A percentile compares a stretch with the other conserved stretches of the same genome.
These are phyloP conservation scores for Battus philenor DNA, from an alignment of 1,140 invertebrate genomes.

Conservation along the genomic window DNA sequence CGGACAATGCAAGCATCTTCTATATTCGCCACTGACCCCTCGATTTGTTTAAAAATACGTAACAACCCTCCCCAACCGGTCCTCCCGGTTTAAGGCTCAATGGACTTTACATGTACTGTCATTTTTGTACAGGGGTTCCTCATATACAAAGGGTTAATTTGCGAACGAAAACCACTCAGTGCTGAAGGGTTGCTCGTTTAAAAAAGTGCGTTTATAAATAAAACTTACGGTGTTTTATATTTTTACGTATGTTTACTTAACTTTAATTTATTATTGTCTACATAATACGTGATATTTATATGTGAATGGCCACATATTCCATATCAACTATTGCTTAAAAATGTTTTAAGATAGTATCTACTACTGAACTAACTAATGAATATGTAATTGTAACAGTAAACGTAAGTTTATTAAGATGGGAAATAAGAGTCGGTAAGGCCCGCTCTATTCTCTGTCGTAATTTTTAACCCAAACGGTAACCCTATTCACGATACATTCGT, in stretches of 20 bases:
- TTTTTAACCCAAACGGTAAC: slow-evolving; percentile 7
- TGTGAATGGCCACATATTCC: no score
- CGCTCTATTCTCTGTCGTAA: no score
- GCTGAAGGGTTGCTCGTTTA: slow-evolving; percentile 20
- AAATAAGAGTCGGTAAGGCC: no score
- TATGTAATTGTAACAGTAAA: no score
- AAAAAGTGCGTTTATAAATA: slow-evolving; percentile 11
- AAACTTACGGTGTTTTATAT: slow-evolving; percentile 1
- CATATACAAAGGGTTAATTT: slow-evolving; percentile 37
- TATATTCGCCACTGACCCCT: slow-evolving; percentile 19
- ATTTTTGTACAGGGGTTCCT: slow-evolving; percentile 30
- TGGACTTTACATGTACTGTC: slow-evolving; percentile 57
- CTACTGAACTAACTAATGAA: no score
- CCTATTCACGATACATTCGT: slow-evolving; percentile 4
- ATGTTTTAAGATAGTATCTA: no score
- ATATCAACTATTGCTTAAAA: no score
- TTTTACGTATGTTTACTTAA: not conserved
- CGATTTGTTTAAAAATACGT: slow-evolving; percentile 20
- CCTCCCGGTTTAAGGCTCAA: slow-evolving; percentile 42
- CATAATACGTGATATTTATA: no score
- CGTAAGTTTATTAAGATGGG: no score
- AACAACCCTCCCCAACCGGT: slow-evolving; percentile 28
- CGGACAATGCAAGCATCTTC: slow-evolving; percentile 4
- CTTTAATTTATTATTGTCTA: no score
- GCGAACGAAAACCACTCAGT: slow-evolving; percentile 28